Evolutionary conservation across 1,140 invertebrate genomes (phyloP), one percentile per base, ranked within the genome.

Genomic region (Zaprionus africanus): DNA sequence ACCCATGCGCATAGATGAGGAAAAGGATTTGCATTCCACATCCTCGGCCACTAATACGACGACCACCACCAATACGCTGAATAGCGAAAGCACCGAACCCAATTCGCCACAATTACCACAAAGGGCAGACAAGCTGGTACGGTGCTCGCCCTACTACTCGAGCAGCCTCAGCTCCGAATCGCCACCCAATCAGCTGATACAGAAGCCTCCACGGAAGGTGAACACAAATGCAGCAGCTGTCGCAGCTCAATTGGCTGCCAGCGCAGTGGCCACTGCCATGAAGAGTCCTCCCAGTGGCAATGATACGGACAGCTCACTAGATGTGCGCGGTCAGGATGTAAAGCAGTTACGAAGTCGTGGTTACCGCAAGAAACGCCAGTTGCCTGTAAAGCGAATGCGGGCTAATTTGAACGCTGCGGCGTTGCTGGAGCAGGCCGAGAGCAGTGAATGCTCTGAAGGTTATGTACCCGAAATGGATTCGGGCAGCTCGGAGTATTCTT

Each of bases 121-220:
- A 91, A 79, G 90, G 78, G 70, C 93, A 75, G 82, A 94, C 88
- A 93, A 95, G 75, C 81, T 95, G 38, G 94, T 95, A 6, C 95
- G 95, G 83, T 95, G 95, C 81, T 95, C 95, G 1, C 95, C 95
- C 3, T 95, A 96, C 79, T 95, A 95, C 92, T 95, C 95, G 7
- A 95, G 95, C 78, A 96, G 95, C 78, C 92, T 96, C 19, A 95
- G 95, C 83, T 95, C 95, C 0, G 95, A 95, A 73, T 95, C 95
- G 38, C 95, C 95, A 2, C 95, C 95, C 1, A 94, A 95, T 78
- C 94, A 95, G 78, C 91, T 94, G 19, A 83, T 94, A 9, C 94
- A 95, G 81, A 93, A 94, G 22, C 94, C 94, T 7, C 94, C 94
- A 0, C 94, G 94, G 75, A 95, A 95, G 76, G 36, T 22, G 93